Conservation (phyloP, 2,113 vertebrate genomes). For the Coracopsis vasa region DNA sequence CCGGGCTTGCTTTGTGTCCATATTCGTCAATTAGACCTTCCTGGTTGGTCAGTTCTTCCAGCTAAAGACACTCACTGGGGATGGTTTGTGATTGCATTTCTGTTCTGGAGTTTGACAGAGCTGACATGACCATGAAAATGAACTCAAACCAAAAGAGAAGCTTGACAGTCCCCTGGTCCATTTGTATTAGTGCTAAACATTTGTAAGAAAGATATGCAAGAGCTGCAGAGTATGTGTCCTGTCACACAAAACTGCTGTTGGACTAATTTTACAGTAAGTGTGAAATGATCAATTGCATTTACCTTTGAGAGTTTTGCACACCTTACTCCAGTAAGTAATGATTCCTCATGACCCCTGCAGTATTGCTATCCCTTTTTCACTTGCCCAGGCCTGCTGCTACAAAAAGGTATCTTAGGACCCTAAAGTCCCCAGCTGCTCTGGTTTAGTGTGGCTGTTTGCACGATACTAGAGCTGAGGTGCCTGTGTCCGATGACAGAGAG, state of each 20-base stretch:
- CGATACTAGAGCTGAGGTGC: accelerated
- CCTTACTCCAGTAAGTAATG: background rate
- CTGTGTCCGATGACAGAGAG: background rate
- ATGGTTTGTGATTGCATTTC: background rate
- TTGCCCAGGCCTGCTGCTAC: background rate
- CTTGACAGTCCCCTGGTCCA: background rate
- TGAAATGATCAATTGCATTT: background rate
- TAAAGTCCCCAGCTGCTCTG: background rate
- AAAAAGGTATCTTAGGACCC: background rate
- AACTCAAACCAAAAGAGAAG: background rate
- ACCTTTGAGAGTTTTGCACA: background rate
- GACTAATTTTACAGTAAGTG: background rate
- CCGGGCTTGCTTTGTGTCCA: background rate
- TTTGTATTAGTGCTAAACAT: background rate
- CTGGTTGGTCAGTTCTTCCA: background rate
- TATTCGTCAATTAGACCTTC: background rate
- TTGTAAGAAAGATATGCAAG: background rate
- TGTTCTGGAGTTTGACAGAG: background rate
- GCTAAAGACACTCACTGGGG: background rate
- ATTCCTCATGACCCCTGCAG: background rate
- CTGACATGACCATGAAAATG: background rate
- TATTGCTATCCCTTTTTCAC: background rate
- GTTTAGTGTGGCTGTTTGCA: background rate
- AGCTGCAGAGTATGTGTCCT: background rate
- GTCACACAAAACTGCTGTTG: background rate